Percentiles rank a stretch among this genome's conserved stretches.
Evolutionary conservation across 1,140 invertebrate genomes (phyloP).

Genomic region (Lamellibrachia luymesi): DNA sequence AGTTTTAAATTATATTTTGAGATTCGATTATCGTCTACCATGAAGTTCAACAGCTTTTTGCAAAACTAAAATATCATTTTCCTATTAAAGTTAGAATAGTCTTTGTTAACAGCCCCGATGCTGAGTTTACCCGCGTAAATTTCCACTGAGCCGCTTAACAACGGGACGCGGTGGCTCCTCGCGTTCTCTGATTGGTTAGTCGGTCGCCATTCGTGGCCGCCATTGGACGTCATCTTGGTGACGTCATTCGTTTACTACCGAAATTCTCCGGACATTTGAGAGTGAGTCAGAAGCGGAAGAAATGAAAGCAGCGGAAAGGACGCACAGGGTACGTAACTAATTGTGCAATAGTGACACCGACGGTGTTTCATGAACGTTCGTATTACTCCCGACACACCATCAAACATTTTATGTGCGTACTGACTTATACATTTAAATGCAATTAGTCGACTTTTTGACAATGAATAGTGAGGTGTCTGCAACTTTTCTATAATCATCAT

Average conservation of each 20-base stretch:
- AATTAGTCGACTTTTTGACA: neutral
- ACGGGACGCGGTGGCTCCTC: neutral
- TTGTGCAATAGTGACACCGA: neutral
- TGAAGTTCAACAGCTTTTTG: neutral
- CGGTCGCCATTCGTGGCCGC: neutral
- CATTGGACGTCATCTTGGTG: neutral
- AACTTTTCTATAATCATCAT: neutral
- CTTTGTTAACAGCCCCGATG: neutral
- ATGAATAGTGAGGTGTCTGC: neutral
- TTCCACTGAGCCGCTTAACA: neutral
- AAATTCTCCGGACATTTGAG: neutral
- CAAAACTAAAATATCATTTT: neutral
- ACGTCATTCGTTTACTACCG: slow-evolving; percentile 4
- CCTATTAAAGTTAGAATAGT: neutral
- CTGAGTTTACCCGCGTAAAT: neutral
- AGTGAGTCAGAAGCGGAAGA: neutral
- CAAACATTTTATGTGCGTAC: neutral
- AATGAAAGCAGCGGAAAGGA: slow-evolving; percentile 4
- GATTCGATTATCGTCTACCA: neutral
- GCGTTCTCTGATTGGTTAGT: neutral
- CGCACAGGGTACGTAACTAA: slow-evolving; percentile 3
- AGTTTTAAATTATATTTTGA: neutral
- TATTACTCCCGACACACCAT: neutral
- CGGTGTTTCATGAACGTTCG: neutral
- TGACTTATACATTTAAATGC: neutral